A percentile compares a stretch with the other conserved stretches of the same genome.
These are phyloP conservation scores for Noctua pronuba DNA, from an alignment of 2,888 invertebrate genomes.

Conservation along the genomic window DNA sequence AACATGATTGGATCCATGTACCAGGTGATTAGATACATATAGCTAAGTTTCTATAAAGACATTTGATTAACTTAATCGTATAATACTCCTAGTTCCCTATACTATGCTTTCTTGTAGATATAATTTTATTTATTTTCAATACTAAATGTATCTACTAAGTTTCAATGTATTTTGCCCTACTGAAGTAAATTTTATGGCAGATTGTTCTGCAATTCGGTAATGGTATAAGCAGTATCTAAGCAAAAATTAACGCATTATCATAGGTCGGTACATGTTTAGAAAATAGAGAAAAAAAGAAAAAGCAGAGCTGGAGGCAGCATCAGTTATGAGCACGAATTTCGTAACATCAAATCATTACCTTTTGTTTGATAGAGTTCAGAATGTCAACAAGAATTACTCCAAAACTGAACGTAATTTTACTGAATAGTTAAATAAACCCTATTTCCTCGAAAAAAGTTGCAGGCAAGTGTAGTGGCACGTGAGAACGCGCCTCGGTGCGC, in stretches of 20 bases:
- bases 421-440: neutral
- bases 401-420: neutral
- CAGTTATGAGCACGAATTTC: neutral
- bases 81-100: too few relatives aligned
- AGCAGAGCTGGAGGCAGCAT: neutral
- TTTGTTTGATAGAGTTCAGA: neutral
- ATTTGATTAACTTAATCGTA: too few relatives aligned
- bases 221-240: neutral
- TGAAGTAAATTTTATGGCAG: neutral
- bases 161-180: too few relatives aligned
- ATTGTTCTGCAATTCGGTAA: neutral
- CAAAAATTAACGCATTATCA: neutral
- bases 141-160: neutral
- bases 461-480: slow-evolving; percentile 55
- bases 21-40: neutral
- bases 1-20: neutral
- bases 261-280: neutral
- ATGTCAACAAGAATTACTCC: neutral
- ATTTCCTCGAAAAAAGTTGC: slow-evolving; percentile 19
- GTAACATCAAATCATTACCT: too few relatives aligned
- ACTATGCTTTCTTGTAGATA: neutral
- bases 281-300: neutral
- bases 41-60: neutral
- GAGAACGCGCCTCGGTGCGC: slow-evolving; percentile 63
- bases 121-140: too few relatives aligned